Evolutionary conservation across 2,113 vertebrate species (phyloP).

Genomic region (Mus musculus): GRCm39 chr4:88255001-88255500

Average conservation of each 20-base stretch:
- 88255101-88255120: conserved; percentile 41
- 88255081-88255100: conserved; percentile 60
- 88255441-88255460: not conserved
- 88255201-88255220: not conserved
- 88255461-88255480: not conserved
- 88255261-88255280: not conserved
- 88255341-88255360: not conserved
- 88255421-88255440: not conserved
- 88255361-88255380: not conserved
- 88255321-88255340: conserved; percentile 17
- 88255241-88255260: conserved; percentile 9
- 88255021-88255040: conserved; percentile 59
- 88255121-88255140: not conserved
- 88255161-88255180: conserved; percentile 37
- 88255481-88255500: not conserved
- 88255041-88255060: not conserved
- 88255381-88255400: not conserved
- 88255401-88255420: not conserved
- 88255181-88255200: not conserved
- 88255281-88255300: conserved; percentile 18
- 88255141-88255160: conserved; percentile 55
- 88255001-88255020: not conserved
- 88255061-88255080: conserved; percentile 62
- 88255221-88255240: not conserved
- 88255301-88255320: not conserved